These are phyloP conservation scores for Mirza zaza DNA, from an alignment of 2,113 vertebrate species.

Conservation along the genomic window DNA sequence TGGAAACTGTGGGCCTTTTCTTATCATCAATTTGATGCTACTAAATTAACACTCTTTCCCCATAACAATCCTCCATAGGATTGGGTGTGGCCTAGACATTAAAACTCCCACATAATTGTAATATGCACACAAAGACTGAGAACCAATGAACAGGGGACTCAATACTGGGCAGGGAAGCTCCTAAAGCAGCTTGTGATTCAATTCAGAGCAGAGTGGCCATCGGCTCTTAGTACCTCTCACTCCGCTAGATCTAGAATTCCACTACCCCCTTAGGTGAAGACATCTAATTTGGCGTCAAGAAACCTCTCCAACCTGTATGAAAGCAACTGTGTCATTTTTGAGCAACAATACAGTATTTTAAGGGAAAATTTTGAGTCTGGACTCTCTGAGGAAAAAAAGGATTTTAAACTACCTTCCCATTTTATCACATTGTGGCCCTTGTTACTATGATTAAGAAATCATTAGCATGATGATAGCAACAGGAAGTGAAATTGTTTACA, in stretches of 20 bases:
- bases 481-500: neutral
- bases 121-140: neutral
- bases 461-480: neutral
- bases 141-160: neutral
- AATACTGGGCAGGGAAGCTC: neutral
- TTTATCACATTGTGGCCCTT: neutral
- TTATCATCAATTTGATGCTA: neutral
- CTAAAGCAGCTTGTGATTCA: neutral
- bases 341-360: neutral
- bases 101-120: neutral
- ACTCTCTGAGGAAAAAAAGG: neutral
- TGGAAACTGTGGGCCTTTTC: neutral
- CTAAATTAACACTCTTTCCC: neutral
- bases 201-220: neutral
- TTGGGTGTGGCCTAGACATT: neutral
- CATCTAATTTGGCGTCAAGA: neutral
- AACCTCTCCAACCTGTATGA: neutral
- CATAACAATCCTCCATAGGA: neutral
- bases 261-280: neutral
- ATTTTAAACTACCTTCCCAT: neutral
- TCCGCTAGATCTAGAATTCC: neutral
- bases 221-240: neutral
- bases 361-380: neutral
- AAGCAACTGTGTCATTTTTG: neutral
- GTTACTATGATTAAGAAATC: neutral